Base-by-base conservation (phyloP, 2,113 vertebrate species). In the Pelmatolapia mariae region DNA sequence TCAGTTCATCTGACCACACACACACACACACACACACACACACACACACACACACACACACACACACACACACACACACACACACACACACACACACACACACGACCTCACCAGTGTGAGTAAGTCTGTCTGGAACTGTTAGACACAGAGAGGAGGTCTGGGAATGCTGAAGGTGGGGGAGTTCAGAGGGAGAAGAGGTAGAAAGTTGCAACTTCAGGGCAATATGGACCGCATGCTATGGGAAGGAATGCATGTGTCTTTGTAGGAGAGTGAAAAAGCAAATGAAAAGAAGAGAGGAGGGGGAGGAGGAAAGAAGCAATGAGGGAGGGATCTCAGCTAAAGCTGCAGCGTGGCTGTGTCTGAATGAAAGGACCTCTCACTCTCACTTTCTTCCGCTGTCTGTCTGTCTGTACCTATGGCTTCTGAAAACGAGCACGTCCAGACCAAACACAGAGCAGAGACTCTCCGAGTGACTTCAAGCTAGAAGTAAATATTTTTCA, bases 311-410 rank as follows among this genome's bases (percentile, higher is more conserved):
- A 87, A 87, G 88, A 79, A 86, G 66, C 18, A 12, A 81, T 80
- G 89, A 90, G 92, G 94, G 94, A 91, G 94, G 95, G 91, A 89
- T 91, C 86, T 92, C n/a, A 91, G 50, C 81, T 12, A 43, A 82
- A 82, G 84, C 83, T 95, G 92, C 93, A 95, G 94, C 93, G 94
- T 95, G 95, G 95, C 95, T 79, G 89, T 87, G 91, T 91, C 91
- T 96, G 93, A 96, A 96, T 96, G 96, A 96, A 96, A 95, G 91
- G 91, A 80, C 71, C 93, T 84, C 92, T 90, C 84, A 87, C 81
- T 83, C 78, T 81, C 81, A 16, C 82, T 87, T 83, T 90, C 56
- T 84, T 50, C 81, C 84, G 86, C 87, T 57, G 68, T 87, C 80
- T 66, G 59, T 76, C 50, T 88, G 84, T 89, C 73, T 86, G 47